phyloP scores from a whole-genome alignment of 2,113 vertebrate species.

The Pseudopipra pipra region DNA sequence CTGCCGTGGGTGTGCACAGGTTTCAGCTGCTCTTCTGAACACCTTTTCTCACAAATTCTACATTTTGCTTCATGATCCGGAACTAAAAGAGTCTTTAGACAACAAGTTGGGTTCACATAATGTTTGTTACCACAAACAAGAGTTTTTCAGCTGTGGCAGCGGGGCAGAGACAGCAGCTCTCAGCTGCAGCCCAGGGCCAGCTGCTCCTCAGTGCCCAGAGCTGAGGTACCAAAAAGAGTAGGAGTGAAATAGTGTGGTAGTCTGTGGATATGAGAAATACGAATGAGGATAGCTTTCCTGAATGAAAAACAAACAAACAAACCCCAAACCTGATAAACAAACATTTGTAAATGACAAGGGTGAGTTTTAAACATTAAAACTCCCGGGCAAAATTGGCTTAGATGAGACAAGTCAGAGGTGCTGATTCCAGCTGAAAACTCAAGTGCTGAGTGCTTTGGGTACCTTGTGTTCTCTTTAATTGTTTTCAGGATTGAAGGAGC shows the following conservation, averaged over 20 bases:
- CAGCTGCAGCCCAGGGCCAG: background rate
- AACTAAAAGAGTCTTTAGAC: background rate
- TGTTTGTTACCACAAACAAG: accelerated
- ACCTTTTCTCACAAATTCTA: background rate
- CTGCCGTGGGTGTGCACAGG: accelerated
- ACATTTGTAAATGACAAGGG: background rate
- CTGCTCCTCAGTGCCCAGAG: background rate
- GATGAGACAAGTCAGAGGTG: background rate
- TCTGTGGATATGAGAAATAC: background rate
- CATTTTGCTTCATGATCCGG: background rate
- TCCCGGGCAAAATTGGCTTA: background rate
- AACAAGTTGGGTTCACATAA: background rate
- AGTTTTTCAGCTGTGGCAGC: background rate
- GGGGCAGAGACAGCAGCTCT: background rate
- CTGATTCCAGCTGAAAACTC: background rate
- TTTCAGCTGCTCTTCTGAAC: background rate
- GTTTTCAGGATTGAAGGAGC: background rate
- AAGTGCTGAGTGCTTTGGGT: background rate
- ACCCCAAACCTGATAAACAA: background rate
- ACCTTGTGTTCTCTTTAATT: background rate
- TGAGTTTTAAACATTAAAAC: background rate
- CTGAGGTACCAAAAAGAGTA: background rate
- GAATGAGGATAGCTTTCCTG: background rate
- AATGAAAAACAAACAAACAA: background rate
- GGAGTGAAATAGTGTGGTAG: background rate